Evolutionary conservation across 2,797 vertebrate species (phyloP).

Genomic region (Dicrostonyx torquatus): DNA sequence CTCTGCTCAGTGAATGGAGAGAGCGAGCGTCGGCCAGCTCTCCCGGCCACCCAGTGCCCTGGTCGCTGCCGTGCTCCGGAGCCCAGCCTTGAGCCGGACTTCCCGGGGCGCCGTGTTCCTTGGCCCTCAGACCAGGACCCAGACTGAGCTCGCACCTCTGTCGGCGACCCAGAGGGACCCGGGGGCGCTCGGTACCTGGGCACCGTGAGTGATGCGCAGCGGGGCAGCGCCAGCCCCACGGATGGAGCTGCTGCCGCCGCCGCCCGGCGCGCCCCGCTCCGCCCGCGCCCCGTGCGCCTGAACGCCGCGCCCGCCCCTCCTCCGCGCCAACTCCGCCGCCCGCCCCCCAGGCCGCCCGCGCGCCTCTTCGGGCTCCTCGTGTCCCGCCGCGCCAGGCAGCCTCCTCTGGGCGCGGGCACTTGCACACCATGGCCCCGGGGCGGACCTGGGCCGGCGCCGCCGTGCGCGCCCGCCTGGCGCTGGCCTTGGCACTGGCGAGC

Average conservation of each 20-base stretch:
- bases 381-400: constrained; percentile 72
- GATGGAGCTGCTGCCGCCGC: constrained; percentile 78
- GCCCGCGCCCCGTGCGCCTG: constrained; percentile 78
- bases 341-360: constrained; percentile 76
- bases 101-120: neutral
- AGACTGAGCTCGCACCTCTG: constrained; percentile 22
- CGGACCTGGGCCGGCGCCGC: constrained; percentile 70
- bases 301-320: constrained; percentile 79
- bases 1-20: constrained; percentile 82
- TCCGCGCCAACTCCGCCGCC: constrained; percentile 78
- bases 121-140: constrained; percentile 11
- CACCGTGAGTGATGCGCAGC: constrained; percentile 63
- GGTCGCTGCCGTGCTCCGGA: constrained; percentile 15
- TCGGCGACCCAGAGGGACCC: constrained; percentile 27
- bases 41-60: constrained; percentile 36
- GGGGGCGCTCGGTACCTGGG: constrained; percentile 70
- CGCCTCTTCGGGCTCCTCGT: constrained; percentile 77
- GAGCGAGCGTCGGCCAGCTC: constrained; percentile 65
- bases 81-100: constrained; percentile 29
- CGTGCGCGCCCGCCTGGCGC: constrained; percentile 79
- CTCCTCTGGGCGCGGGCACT: constrained; percentile 39
- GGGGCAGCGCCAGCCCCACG: constrained; percentile 76
- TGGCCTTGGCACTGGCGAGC: constrained; percentile 84
- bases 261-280: constrained; percentile 78
- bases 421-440: constrained; percentile 82